Evolutionary conservation across 2,113 vertebrate genomes (phyloP), one percentile per base, ranked within the genome.

Genomic region (Hymenochirus boettgeri): DNA sequence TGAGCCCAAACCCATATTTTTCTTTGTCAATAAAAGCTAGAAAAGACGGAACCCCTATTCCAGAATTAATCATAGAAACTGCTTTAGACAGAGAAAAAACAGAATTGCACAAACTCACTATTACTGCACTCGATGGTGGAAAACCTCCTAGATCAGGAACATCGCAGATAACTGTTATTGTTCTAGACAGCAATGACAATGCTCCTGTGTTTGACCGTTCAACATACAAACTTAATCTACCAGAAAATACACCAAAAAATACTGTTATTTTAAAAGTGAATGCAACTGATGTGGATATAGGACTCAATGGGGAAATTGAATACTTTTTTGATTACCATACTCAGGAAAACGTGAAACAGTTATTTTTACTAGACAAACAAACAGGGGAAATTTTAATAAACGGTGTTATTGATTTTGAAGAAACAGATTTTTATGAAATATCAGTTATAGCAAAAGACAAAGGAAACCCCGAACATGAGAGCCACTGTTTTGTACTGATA

Each of bases 151-250:
- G 61, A 62, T 90, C 83, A 0, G 90, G 89, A 48, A 87, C 82
- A 0, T 82, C 73, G 0, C 78, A 80, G 21, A 77, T 92, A 60
- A 83, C 77, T 0, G 61, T 95, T 13, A 78, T 78, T 12, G 91
- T 95, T 22, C 72, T 92, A 71, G 93, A 95, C 33, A 59, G 29
- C 10, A 95, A 95, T 65, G 93, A 95, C 57, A 94, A 95, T 0
- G 87, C 88, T 0, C 93, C 92, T 1, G 4, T 76, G 47, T 95
- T 80, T 75, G 87, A 83, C 54, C 79, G 50, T 2, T 56, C 81
- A 1, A 72, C 53, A 0, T 81, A 90, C 25, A 83, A 78, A 37
- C 79, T 89, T 55, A 78, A 65, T 10, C 74, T 89, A 22, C 72
- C 18, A 0, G 89, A 91, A 76, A 89, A 90, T 61, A 75, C 65